Evolutionary conservation across 2,113 vertebrate species (phyloP).

Genomic region (Climacteris rufus): DNA sequence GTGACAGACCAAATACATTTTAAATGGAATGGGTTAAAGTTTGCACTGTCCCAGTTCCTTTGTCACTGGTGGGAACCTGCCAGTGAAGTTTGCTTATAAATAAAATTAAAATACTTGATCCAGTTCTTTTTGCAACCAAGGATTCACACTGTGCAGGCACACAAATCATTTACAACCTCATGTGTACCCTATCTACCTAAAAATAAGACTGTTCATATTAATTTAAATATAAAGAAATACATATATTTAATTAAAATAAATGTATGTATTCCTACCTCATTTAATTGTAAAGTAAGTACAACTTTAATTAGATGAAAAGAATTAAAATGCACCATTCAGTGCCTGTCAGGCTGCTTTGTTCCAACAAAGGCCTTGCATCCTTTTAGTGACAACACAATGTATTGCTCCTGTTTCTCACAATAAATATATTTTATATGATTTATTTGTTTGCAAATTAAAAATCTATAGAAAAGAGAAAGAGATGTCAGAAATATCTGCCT

Average conservation of each 20-base stretch:
- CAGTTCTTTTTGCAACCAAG: background rate
- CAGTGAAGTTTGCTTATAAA: background rate
- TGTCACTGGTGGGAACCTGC: background rate
- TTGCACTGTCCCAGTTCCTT: background rate
- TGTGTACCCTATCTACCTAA: background rate
- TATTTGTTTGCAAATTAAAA: background rate
- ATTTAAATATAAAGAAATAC: background rate
- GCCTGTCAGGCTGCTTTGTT: conserved; percentile 1
- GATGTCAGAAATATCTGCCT: background rate
- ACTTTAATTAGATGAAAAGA: background rate
- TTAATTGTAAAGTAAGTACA: background rate
- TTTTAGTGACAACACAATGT: background rate
- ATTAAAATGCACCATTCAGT: conserved; percentile 3
- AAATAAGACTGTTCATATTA: background rate
- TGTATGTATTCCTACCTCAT: background rate
- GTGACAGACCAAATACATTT: conserved; percentile 28
- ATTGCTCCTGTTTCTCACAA: background rate
- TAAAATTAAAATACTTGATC: background rate
- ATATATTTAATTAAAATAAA: background rate
- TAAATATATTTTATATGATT: background rate
- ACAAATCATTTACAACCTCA: background rate
- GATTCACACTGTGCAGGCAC: background rate
- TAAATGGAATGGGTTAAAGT: background rate
- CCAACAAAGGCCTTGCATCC: background rate
- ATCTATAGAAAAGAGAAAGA: background rate